phyloP scores from a whole-genome alignment of 2,797 vertebrate species.

The Pygocentrus nattereri region DNA sequence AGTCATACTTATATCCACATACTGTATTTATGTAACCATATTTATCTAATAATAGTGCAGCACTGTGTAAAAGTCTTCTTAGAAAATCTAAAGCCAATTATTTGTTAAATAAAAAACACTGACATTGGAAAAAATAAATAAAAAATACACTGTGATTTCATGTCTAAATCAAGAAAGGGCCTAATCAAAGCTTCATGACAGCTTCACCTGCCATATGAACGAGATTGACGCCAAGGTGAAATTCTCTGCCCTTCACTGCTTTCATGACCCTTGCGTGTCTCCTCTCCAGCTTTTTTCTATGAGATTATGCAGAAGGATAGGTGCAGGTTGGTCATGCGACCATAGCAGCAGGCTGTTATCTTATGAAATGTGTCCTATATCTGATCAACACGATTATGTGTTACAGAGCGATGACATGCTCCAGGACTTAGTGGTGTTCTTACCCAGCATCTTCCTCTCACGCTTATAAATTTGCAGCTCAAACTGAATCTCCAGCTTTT shows the following conservation, averaged over 20 bases:
- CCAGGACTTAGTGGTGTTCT: conserved; percentile 2
- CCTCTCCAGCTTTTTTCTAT: conserved; percentile 1
- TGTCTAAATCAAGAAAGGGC: conserved; percentile 10
- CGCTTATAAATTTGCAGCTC: not conserved
- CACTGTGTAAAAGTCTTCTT: too few species aligned
- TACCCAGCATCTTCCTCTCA: conserved; percentile 14
- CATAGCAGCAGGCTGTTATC: not conserved
- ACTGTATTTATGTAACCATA: too few species aligned
- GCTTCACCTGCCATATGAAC: not conserved
- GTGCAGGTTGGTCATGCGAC: not conserved
- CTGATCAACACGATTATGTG: conserved; percentile 23
- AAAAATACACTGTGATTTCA: too few species aligned
- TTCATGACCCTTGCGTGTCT: not conserved
- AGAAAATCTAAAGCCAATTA: too few species aligned
- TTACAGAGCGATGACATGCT: conserved; percentile 15
- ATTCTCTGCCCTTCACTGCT: not conserved
- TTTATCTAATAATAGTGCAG: too few species aligned
- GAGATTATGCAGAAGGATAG: not conserved
- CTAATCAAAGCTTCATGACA: not conserved
- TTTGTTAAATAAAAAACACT: too few species aligned
- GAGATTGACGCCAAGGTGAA: not conserved
- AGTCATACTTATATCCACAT: too few species aligned
- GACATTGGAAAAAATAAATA: too few species aligned
- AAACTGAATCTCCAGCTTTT: not conserved
- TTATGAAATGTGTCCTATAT: conserved; percentile 22